These are phyloP conservation scores for Carabus problematicus DNA, from an alignment of 2,888 invertebrate species.

Conservation along the genomic window DNA sequence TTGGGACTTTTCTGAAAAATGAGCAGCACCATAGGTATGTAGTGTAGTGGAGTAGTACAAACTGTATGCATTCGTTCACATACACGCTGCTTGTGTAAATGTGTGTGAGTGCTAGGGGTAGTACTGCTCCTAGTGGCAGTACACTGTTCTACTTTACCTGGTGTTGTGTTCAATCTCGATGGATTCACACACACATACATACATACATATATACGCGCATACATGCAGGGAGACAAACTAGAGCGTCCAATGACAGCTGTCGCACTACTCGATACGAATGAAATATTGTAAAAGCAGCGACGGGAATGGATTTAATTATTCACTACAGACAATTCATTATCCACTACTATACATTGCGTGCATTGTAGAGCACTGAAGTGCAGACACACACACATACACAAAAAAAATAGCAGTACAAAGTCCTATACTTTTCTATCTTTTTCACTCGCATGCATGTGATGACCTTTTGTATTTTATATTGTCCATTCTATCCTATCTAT, in stretches of 20 bases:
- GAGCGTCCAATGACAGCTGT: slow-evolving; percentile 12
- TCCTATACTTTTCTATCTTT: too few species aligned
- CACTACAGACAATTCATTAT: slow-evolving; percentile 6
- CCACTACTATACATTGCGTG: too few species aligned
- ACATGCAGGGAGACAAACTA: too few species aligned
- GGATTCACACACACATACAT: neutral
- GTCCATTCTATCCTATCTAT: too few species aligned
- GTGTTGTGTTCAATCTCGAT: neutral
- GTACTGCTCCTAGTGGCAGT: neutral
- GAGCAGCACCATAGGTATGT: neutral
- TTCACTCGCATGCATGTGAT: too few species aligned
- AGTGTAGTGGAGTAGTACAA: neutral
- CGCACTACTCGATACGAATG: neutral
- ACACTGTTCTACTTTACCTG: slow-evolving; percentile 3
- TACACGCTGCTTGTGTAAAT: neutral
- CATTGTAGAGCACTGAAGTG: too few species aligned
- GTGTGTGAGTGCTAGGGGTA: too few species aligned
- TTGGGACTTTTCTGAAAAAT: slow-evolving; percentile 10
- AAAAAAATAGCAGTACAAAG: too few species aligned
- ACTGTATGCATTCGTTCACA: neutral
- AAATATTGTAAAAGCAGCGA: neutral
- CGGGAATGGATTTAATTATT: slow-evolving; percentile 12
- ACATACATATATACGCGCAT: too few species aligned
- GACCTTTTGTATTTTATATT: too few species aligned
- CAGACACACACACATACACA: too few species aligned